phyloP scores from a whole-genome alignment of 1,140 invertebrate genomes.

The Drosophila serrata region DNA sequence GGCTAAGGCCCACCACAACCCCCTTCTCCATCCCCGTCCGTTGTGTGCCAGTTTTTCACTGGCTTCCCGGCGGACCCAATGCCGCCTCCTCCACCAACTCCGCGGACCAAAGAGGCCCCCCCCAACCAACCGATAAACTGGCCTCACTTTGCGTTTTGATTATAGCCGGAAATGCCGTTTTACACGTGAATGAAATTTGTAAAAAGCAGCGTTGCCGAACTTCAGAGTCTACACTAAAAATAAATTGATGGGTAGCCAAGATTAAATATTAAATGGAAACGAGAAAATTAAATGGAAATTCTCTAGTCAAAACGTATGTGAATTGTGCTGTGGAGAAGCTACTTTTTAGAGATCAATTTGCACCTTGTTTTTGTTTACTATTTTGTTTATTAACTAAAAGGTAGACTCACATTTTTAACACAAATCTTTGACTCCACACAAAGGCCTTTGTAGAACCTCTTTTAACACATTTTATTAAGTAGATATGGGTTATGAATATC shows the following conservation, averaged over 20 bases:
- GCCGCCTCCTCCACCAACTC: slow-evolving; percentile 3
- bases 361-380: neutral
- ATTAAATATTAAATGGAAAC: slow-evolving; percentile 34
- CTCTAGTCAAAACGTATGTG: neutral
- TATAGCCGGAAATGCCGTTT: slow-evolving; percentile 82
- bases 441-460: neutral
- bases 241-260: slow-evolving; percentile 12
- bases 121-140: slow-evolving; percentile 26
- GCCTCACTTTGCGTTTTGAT: slow-evolving; percentile 58
- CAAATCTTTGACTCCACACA: too few species aligned
- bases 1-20: neutral
- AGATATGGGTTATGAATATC: neutral
- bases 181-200: slow-evolving; percentile 83
- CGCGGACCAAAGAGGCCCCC: slow-evolving; percentile 1
- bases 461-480: slow-evolving; percentile 6
- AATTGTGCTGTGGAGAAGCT: neutral
- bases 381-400: neutral
- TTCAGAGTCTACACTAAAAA: slow-evolving; percentile 46
- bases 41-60: slow-evolving; percentile 78
- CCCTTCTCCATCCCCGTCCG: too few species aligned
- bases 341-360: neutral
- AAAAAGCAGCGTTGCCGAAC: slow-evolving; percentile 66
- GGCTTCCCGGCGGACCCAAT: slow-evolving; percentile 60
- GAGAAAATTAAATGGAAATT: too few species aligned
- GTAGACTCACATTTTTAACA: neutral